Base-by-base conservation (phyloP, 1,140 invertebrate species). In the Conus ventricosus region DNA sequence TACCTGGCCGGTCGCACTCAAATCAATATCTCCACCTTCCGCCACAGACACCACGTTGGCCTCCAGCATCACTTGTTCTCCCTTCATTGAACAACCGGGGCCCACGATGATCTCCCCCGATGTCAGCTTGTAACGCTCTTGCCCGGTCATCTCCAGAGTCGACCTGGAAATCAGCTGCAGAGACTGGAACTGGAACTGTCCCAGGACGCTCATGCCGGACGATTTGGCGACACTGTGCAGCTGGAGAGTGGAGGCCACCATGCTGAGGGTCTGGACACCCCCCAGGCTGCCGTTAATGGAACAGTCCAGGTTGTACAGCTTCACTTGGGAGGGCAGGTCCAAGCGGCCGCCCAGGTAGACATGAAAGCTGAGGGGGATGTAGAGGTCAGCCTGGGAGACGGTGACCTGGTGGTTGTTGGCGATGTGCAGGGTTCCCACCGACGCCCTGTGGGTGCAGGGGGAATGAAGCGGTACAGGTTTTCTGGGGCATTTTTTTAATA, bases 341-440 rank as follows among this genome's bases (percentile, higher is more conserved):
- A 93, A 80, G 13, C 88, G 67, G 51, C 93, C 92, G 76, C 81
- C 54, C 20, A 80, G 76, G 80, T 93, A 92, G n/a, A 93, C 90
- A 39, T 91, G 86, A 20, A 89, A 89, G 87, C 91, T 85, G 54
- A 91, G 89, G 27, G 92, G 91, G 25, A 93, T 80, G 63, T 92
- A 93, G 71, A 91, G 90, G 27, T 90, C 89, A 1, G 91, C 80
- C 39, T 90, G 87, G 53, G 82, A 84, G 10, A 92, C 81, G 11
- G 89, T 89, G 5, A 93, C 90, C 13, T 82, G 87, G 54, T 92
- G 91, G 80, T 88, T 51, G 4, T 89, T 90, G 11, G 92, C 92
- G 27, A 93, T 91, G 87, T 92, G 92, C n/a, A 93, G 76, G 13
- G 90, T 91, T 17, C 93, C 92, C 11, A 93, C 85, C 10, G 89